Evolutionary conservation across 2,113 vertebrate species (phyloP), one percentile per base, ranked within the genome.

Genomic region (Chlamydotis undulata): DNA sequence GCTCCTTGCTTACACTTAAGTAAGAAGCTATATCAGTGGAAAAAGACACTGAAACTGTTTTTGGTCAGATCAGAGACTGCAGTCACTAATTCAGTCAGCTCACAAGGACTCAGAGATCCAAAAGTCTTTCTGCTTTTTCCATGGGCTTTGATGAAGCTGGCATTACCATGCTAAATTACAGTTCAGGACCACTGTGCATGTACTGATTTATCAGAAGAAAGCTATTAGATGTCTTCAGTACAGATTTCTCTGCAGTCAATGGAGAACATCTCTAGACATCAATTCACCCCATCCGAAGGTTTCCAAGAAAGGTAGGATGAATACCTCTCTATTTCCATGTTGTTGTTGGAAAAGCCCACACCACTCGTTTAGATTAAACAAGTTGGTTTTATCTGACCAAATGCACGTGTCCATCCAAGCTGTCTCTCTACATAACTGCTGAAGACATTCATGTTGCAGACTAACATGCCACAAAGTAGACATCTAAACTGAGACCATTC

Each of bases 181-280:
- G 71, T 49, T 93, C 89, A 94, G 61, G 29, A 49, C 43, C 3
- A 1, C 77, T 89, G 52, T 78, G 52, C 19, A 35, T 47, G 28
- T 87, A 49, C 73, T 78, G 52, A 83, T 71, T 91, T 96, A 82
- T 89, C 83, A 86, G 60, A 86, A 83, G 52, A 91, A 94, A 74
- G 68, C 25, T 78, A 89, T 89, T 92, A 64, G 60, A 52, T 31
- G 14, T 28, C 60, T 75, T 78, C 76, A 78, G 60, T 37, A 37
- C 10, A 2, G 25, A 52, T 55, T 75, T 78, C 23, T 14, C 52
- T 71, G 47, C 43, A 50, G 39, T 53, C 75, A 55, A 1, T 7
- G 7, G 6, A 87, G 24, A 60, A 21, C 19, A n/a, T 6, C 4
- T 14, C 14, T 9, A 52, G 67, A 28, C 60, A 24, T 3, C 33